Evolutionary conservation across 37 sponge, comb jelly and placozoan species (phyloP), one percentile per base, ranked within the genome.

Genomic region (Haliclona indistincta): DNA sequence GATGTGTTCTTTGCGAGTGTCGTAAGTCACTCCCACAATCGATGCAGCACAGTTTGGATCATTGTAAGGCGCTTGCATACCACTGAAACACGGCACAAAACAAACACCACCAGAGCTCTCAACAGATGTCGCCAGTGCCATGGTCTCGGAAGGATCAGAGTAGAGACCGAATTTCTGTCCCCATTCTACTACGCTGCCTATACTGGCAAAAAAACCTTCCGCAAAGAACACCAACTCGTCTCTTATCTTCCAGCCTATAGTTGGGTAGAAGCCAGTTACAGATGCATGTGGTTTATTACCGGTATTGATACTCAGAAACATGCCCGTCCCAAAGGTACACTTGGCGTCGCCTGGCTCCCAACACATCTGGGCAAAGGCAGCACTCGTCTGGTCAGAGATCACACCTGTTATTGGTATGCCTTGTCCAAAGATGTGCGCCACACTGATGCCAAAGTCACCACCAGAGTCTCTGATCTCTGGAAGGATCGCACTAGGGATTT

Each of bases 131-230:
- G 90, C 94, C 29, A 94, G 51, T 19, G 37, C 80, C 29, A 76
- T 87, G 3, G 84, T 77, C 26, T 94, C 84, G 0, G 68, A 60
- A 26, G 87, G 84, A 49, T 56, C 70, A 30, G 73, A 73, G 54
- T 67, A 85, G 29, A 92, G 61, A 49, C 94, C 89, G 63, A 89
- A 87, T 15, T 23, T 78, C 64, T 77, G 77, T 15, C 86, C 90
- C 99, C 99, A 98, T 33, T 98, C 93, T n/a, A 95, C 63, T 0
- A 88, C 85, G 63, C 86, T 95, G 28, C 99, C 99, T 36, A 84
- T 71, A 47, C 88, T 91, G 17, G 96, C 68, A 40, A 91, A 87
- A 25, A 86, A 78, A 2, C 93, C 87, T 62, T 98, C 99, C 1
- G 93, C 93, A 2, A 98, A 61, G 71, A 81, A 95, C 0, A 51